phyloP scores from a whole-genome alignment of 2,888 invertebrate genomes.

The Athalia circularis region DNA sequence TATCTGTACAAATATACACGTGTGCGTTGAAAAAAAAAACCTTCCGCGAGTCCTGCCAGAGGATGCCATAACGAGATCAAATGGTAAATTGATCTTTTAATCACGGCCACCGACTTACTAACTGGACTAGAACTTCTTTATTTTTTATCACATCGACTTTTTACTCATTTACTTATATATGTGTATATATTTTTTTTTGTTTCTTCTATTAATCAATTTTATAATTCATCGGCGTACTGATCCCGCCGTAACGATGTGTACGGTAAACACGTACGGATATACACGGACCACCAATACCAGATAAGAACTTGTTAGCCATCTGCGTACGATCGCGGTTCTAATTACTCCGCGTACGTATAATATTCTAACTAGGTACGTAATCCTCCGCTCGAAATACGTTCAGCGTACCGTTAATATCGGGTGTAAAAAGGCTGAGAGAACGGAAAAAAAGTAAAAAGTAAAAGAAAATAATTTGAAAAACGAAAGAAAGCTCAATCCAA shows the following conservation, averaged over 20 bases:
- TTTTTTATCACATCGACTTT: slow-evolving; percentile 12
- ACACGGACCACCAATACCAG: background rate
- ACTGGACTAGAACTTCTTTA: slow-evolving; percentile 20
- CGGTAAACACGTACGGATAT: no score
- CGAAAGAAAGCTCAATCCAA: background rate
- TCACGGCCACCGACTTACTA: slow-evolving; percentile 42
- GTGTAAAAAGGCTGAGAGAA: background rate
- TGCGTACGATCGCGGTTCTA: slow-evolving; percentile 7
- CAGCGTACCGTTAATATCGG: slow-evolving; percentile 23
- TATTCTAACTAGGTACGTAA: slow-evolving; percentile 1
- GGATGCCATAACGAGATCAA: slow-evolving; percentile 43
- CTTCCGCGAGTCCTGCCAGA: background rate
- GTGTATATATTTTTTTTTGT: background rate
- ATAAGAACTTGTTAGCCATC: background rate
- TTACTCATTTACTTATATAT: background rate
- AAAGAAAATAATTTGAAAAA: background rate
- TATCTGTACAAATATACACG: no score
- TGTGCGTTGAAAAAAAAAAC: no score
- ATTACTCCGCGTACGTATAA: background rate
- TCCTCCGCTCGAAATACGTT: slow-evolving; percentile 14
- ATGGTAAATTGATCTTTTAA: slow-evolving; percentile 43
- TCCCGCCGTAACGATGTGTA: no score
- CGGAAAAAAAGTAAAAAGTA: background rate
- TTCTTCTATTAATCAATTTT: background rate
- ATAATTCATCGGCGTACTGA: no score